Evolutionary conservation across 2,113 vertebrate genomes (phyloP).

Genomic region (Oncorhynchus keta): DNA sequence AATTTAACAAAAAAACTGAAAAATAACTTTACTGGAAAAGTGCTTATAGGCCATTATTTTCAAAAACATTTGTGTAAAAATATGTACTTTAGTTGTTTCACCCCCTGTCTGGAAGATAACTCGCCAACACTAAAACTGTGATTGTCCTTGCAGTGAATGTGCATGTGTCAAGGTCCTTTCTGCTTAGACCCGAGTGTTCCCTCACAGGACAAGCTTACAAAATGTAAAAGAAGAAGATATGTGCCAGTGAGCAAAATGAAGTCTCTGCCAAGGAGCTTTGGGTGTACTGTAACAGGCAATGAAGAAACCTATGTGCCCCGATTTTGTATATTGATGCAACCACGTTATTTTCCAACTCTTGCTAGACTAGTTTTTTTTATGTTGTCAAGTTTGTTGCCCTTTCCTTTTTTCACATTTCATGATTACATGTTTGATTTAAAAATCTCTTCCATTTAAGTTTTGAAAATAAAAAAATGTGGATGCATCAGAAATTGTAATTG

Average conservation of each 20-base stretch:
- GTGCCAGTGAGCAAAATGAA: constrained; percentile 32
- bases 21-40: constrained; percentile 64
- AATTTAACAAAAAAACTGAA: constrained; percentile 59
- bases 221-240: constrained; percentile 55
- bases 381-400: constrained; percentile 24
- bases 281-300: constrained; percentile 56
- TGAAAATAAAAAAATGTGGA: constrained; percentile 52
- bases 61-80: constrained; percentile 54
- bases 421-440: constrained; percentile 52
- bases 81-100: constrained; percentile 62
- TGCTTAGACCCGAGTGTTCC: constrained; percentile 52
- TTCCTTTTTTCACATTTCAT: constrained; percentile 49
- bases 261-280: constrained; percentile 48
- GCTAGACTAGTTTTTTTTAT: constrained; percentile 54
- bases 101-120: constrained; percentile 38
- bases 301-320: constrained; percentile 61
- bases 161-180: constrained; percentile 42
- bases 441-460: constrained; percentile 25
- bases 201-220: constrained; percentile 57
- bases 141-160: constrained; percentile 53
- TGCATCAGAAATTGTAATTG: constrained; percentile 57
- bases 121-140: constrained; percentile 32
- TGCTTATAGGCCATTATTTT: constrained; percentile 55
- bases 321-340: constrained; percentile 67
- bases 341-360: constrained; percentile 52